Base-by-base conservation (phyloP, 2,797 vertebrate species). In the Mallotus villosus region DNA sequence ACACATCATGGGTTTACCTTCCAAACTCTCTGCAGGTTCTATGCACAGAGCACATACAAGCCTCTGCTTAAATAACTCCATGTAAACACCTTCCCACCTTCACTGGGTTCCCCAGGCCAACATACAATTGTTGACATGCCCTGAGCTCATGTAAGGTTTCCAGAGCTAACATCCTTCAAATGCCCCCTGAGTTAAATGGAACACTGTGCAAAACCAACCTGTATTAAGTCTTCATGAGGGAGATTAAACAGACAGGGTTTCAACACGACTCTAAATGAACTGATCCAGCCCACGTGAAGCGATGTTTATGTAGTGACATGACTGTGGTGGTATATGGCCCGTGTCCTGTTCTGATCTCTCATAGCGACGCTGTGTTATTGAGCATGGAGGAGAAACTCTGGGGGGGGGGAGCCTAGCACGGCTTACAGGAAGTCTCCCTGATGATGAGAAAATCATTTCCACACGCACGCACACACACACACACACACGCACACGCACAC, bases 401-500 rank as follows among this genome's bases (percentile, higher is more conserved):
- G 41, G 41, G 41, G 11, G 41, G 41, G 41, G 41, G 41, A 46
- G 19, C 2, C 19, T n/a, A 55, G 51, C 4, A 17, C 3, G 51
- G 19, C 6, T 55, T 55, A 55, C 51, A 55, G 51, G 16, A 55
- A 55, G 51, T 55, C 17, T n/a, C 51, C 4, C 19, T n/a, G 19
- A 55, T 55, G 51, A 17, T 55, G 16, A 55, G 51, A 55, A 55
- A 19, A n/a, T 55, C 4, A 5, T 55, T 55, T 49, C 27, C 2
- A 63, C 27, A 51, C 17, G 19, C 49, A 51, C 46, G 16, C 4
- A 51, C 49, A 3, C 17, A 19, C 41, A 46, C 63, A 34, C 34
- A 66, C 34, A 24, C 37, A 66, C 34, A 46, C 37, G n/a, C 34
- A 66, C 34, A 24, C 37, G 49, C 34, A 46, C 37, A 66, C n/a